These are phyloP conservation scores for Otis tarda DNA, from an alignment of 2,113 vertebrate species.

Conservation along the genomic window DNA sequence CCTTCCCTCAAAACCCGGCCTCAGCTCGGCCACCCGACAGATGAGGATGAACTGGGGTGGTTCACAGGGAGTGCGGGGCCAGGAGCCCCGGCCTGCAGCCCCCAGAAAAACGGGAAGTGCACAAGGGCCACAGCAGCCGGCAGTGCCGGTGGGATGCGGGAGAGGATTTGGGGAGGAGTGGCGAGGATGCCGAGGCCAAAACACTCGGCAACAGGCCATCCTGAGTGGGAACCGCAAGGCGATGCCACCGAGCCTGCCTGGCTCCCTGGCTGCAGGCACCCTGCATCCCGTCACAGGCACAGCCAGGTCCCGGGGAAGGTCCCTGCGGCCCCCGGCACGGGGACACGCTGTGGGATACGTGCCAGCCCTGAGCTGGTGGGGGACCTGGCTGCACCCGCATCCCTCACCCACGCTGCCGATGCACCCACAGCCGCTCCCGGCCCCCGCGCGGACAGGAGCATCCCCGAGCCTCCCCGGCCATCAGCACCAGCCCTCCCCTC, in stretches of 20 bases:
- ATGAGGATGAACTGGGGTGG: fast-evolving
- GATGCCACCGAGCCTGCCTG: not conserved
- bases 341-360: fast-evolving
- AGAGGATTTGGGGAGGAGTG: fast-evolving
- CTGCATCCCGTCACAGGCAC: fast-evolving
- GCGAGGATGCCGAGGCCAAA: not conserved
- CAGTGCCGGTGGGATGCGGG: fast-evolving
- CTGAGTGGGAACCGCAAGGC: not conserved
- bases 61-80: fast-evolving
- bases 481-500: not conserved
- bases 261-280: not conserved
- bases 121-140: fast-evolving
- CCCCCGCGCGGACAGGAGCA: fast-evolving
- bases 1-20: not conserved
- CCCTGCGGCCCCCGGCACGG: not conserved
- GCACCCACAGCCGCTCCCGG: not conserved
- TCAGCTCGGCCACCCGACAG: not conserved
- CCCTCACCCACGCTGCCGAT: fast-evolving
- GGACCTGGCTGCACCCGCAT: not conserved
- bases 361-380: not conserved
- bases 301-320: not conserved
- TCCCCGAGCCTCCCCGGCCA: not conserved
- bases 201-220: fast-evolving
- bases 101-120: fast-evolving
- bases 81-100: fast-evolving